Percentiles rank a stretch among this genome's conserved stretches.
phyloP scores from a whole-genome alignment of 1,140 invertebrate species.

The Copidosoma floridanum region DNA sequence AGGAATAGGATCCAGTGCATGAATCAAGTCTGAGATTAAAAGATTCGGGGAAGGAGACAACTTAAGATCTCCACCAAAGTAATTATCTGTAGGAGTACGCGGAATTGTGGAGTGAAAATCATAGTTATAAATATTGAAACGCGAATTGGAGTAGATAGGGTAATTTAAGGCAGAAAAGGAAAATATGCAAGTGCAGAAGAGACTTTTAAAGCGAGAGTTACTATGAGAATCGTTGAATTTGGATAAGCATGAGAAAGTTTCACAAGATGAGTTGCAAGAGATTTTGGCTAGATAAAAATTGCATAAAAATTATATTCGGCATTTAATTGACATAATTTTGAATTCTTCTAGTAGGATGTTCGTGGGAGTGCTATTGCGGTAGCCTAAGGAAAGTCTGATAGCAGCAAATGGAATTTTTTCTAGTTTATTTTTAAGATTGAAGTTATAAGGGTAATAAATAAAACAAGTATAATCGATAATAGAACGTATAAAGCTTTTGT shows the following conservation, averaged over 20 bases:
- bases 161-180: background rate
- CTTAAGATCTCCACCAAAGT: background rate
- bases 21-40: background rate
- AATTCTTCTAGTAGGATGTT: too few species aligned
- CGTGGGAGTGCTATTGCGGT: too few species aligned
- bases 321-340: too few species aligned
- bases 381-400: slow-evolving; percentile 1
- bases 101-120: background rate
- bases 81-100: background rate
- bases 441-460: slow-evolving; percentile 7
- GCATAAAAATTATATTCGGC: too few species aligned
- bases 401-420: slow-evolving; percentile 10
- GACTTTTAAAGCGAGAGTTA: background rate
- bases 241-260: background rate
- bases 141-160: background rate
- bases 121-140: background rate
- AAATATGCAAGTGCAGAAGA: background rate
- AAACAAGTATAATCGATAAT: slow-evolving; percentile 8
- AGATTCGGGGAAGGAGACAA: background rate
- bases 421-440: background rate
- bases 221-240: background rate
- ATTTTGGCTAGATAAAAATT: too few species aligned
- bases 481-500: slow-evolving; percentile 7
- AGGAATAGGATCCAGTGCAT: too few species aligned
- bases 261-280: background rate